Evolutionary conservation across 2,113 vertebrate genomes (phyloP).

Genomic region (Haemorhous mexicanus): DNA sequence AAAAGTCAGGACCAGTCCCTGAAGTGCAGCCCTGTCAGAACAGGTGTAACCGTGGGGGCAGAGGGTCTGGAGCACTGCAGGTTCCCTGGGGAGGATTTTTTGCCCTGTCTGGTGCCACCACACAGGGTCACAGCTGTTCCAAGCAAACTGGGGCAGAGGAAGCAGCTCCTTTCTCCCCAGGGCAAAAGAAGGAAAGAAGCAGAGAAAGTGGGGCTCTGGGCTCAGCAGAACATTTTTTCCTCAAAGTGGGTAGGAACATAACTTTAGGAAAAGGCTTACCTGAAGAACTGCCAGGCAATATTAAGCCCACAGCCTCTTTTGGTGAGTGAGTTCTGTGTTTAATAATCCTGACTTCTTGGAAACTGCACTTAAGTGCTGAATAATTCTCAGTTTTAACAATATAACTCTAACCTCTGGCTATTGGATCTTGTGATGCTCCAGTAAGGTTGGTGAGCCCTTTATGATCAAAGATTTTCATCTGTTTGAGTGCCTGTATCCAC

Average conservation of each 20-base stretch:
- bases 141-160: background rate
- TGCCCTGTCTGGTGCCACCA: background rate
- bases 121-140: background rate
- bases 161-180: background rate
- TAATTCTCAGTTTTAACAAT: background rate
- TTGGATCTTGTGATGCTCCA: background rate
- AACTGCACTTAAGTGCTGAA: background rate
- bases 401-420: background rate
- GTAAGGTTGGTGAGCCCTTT: background rate
- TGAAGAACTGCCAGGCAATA: background rate
- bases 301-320: background rate
- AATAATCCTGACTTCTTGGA: background rate
- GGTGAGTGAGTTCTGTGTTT: background rate
- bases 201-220: background rate
- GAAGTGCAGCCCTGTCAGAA: background rate
- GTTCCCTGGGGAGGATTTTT: fast-evolving
- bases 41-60: background rate
- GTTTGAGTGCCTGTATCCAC: background rate
- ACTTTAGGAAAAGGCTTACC: background rate
- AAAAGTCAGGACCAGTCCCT: background rate
- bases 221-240: background rate
- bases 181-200: background rate
- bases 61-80: background rate
- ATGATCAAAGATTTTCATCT: background rate
- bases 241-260: background rate